phyloP scores from a whole-genome alignment of 1,140 invertebrate species.

The Potamilus streckersoni region DNA sequence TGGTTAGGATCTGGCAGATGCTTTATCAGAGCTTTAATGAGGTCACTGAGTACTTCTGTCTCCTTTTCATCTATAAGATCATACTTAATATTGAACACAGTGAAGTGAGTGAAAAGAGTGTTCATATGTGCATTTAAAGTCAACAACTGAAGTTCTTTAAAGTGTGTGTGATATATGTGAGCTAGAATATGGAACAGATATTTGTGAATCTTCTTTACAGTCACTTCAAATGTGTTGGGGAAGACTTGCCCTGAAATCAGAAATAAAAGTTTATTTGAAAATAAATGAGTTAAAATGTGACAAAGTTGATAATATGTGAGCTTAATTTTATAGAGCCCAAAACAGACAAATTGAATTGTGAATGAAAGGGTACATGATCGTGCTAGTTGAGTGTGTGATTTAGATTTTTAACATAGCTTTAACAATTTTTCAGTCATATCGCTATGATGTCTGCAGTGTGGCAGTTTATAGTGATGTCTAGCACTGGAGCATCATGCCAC shows the following conservation, averaged over 20 bases:
- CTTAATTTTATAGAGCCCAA: too few species aligned
- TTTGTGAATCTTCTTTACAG: constrained; percentile 95
- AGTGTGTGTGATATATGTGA: constrained; percentile 98
- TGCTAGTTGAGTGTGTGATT: too few species aligned
- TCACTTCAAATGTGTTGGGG: constrained; percentile 91
- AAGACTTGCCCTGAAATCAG: constrained; percentile 87
- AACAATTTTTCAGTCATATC: too few species aligned
- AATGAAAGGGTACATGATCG: too few species aligned
- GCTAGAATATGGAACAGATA: constrained; percentile 97
- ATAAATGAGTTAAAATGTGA: too few species aligned
- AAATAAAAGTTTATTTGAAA: constrained; percentile 7
- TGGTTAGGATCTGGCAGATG: constrained; percentile 56
- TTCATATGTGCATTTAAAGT: constrained; percentile 92
- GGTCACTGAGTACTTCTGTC: constrained; percentile 86
- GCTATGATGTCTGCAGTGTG: too few species aligned
- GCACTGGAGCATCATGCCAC: too few species aligned
- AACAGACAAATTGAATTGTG: too few species aligned
- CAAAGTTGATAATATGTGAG: too few species aligned
- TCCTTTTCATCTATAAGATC: constrained; percentile 91
- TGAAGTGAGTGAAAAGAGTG: constrained; percentile 96
- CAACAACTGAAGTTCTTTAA: constrained; percentile 91
- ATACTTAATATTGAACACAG: constrained; percentile 86
- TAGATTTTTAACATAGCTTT: too few species aligned
- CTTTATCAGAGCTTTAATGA: constrained; percentile 56
- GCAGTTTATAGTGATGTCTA: too few species aligned